phyloP scores from a whole-genome alignment of 2,888 invertebrate genomes.

The Gryllus longicercus region DNA sequence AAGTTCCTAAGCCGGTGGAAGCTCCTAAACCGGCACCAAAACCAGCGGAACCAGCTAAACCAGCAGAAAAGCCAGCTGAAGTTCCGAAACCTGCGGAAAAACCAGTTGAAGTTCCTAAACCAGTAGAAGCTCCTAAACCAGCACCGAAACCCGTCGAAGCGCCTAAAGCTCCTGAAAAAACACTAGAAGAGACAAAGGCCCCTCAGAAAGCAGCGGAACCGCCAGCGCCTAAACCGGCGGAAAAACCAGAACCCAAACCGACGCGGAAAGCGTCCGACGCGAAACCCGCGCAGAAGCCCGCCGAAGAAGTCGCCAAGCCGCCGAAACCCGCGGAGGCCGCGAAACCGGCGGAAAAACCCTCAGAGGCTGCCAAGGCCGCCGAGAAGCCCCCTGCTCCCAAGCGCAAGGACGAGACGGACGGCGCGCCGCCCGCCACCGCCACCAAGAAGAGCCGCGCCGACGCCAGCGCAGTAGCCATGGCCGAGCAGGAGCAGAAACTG shows the following conservation, averaged over 20 bases:
- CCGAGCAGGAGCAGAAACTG: neutral
- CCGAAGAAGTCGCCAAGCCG: no score
- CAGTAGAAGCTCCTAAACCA: constrained; percentile 19
- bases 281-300: no score
- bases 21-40: constrained; percentile 23
- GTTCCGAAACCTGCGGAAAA: constrained; percentile 19
- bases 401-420: neutral
- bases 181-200: constrained; percentile 30
- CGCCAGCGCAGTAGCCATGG: neutral
- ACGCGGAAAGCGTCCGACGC: neutral
- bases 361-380: neutral
- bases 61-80: constrained; percentile 27
- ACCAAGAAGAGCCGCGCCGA: neutral
- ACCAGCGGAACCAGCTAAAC: constrained; percentile 28
- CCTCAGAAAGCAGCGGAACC: constrained; percentile 39
- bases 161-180: constrained; percentile 32
- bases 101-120: constrained; percentile 31
- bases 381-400: neutral
- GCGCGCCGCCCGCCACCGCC: constrained; percentile 3
- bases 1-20: neutral
- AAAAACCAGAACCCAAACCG: constrained; percentile 2
- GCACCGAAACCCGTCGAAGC: constrained; percentile 34
- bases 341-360: neutral
- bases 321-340: neutral
- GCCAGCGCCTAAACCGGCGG: neutral